Evolutionary conservation across 92 coral and sea anemone species (phyloP).

Genomic region (Siderastrea siderea): DNA sequence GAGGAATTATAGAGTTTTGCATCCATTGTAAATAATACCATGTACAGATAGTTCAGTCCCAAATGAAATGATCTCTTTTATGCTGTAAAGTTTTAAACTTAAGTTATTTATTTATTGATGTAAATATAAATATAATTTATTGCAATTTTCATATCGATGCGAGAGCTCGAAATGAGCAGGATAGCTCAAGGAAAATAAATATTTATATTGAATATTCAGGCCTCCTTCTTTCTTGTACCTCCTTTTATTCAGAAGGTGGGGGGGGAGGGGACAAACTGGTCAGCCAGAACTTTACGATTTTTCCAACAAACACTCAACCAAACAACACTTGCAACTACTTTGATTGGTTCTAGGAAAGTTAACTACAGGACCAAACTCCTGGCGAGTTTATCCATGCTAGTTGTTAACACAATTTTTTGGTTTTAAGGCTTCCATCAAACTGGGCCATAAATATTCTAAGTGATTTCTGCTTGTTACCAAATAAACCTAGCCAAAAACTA

Average conservation of each 20-base stretch:
- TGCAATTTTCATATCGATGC: background rate
- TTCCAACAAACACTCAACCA: background rate
- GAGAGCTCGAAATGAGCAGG: background rate
- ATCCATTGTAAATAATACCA: background rate
- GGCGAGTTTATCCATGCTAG: too few species aligned
- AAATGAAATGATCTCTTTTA: background rate
- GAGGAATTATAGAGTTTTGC: too few species aligned
- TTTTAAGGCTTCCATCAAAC: too few species aligned
- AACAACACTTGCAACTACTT: too few species aligned
- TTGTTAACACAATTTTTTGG: too few species aligned
- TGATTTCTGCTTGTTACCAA: too few species aligned
- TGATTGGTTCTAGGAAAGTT: too few species aligned
- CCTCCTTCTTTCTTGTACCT: too few species aligned
- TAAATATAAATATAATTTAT: background rate
- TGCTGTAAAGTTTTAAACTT: background rate
- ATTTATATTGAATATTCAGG: background rate
- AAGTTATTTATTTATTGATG: conserved; percentile 34
- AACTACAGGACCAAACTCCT: too few species aligned
- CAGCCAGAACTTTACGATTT: background rate
- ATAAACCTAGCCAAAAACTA: too few species aligned
- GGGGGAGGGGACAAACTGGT: background rate
- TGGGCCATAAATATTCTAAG: too few species aligned
- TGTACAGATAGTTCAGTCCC: conserved; percentile 24
- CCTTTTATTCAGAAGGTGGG: too few species aligned
- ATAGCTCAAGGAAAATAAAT: background rate